Evolutionary conservation across 1,140 invertebrate species (phyloP), one percentile per base, ranked within the genome.

Genomic region (Drosophila sproati): DNA sequence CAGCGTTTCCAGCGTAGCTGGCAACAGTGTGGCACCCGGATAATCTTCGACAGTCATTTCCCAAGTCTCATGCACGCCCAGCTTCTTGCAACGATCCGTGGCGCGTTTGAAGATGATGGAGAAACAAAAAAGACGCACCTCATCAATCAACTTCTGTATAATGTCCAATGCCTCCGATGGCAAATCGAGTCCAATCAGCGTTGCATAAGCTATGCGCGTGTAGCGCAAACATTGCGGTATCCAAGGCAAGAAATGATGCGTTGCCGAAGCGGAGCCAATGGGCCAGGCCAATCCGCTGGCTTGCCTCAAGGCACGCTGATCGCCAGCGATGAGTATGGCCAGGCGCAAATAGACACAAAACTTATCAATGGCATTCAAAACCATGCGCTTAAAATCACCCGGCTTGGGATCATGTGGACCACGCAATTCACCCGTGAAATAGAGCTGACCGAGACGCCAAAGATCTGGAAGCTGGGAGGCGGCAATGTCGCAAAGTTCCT

Each of bases 381-480:
- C 94, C 94, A 96, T 93, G 3, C 90, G 78, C 75, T 96, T 96
- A n/a, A 93, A 93, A 37, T 92, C 91, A 0, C 92, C 92, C 0
- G 92, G 92, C 39, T 94, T 94, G 2, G 94, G 93, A 90, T 97
- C 95, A 47, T 96, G 95, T 64, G 95, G 94, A 2, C 96, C 95
- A 75, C 96, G 94, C 7, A 98, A 91, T 82, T 98, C 97, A 2
- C 96, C 97, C 8, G 95, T 96, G 88, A 98, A 98, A 93, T 98
- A 98, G 56, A 96, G 95, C 91, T 98, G 97, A 3, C 97, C 97
- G 2, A 98, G 94, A 92, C 96, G 96, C 97, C 97, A 98, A 6
- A 98, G 93, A 92, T 98, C 96, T 1, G 97, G 97, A 54, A 93
- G 48, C 55, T 92, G 92, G 32, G 90, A 91, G 6, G 91, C 87